These are phyloP conservation scores for Serrognathus titanus DNA, from an alignment of 2,888 invertebrate species.

Conservation along the genomic window DNA sequence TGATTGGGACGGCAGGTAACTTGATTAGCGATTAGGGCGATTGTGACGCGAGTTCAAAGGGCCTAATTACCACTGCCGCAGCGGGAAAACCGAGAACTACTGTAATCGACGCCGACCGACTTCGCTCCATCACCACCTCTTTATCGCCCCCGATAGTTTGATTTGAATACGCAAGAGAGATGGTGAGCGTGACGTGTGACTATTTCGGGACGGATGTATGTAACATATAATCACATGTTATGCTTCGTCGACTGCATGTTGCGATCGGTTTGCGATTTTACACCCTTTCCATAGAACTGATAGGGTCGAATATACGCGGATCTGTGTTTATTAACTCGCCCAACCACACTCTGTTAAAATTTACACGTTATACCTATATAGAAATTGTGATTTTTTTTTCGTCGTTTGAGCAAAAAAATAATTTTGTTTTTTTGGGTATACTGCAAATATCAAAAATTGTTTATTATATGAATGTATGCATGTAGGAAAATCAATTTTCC, in stretches of 20 bases:
- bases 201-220: conserved; percentile 9
- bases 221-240: conserved; percentile 43
- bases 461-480: too few species aligned
- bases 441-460: too few species aligned
- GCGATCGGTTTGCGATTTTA: conserved; percentile 24
- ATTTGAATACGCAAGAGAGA: neutral
- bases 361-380: conserved; percentile 25
- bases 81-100: conserved; percentile 34
- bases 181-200: neutral
- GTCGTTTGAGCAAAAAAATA: too few species aligned
- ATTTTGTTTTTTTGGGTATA: too few species aligned
- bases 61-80: conserved; percentile 46
- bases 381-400: too few species aligned
- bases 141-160: conserved; percentile 6
- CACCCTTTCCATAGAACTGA: conserved; percentile 16
- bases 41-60: conserved; percentile 51
- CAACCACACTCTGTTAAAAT: conserved; percentile 35
- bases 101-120: conserved; percentile 14
- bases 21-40: conserved; percentile 52
- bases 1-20: conserved; percentile 50
- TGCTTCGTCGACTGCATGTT: conserved; percentile 41
- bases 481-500: too few species aligned
- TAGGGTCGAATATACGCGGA: conserved; percentile 28
- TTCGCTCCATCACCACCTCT: conserved; percentile 2
- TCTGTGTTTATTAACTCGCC: conserved; percentile 35